Evolutionary conservation across 2,797 vertebrate genomes (phyloP).

Genomic region (Caiman crocodilus): DNA sequence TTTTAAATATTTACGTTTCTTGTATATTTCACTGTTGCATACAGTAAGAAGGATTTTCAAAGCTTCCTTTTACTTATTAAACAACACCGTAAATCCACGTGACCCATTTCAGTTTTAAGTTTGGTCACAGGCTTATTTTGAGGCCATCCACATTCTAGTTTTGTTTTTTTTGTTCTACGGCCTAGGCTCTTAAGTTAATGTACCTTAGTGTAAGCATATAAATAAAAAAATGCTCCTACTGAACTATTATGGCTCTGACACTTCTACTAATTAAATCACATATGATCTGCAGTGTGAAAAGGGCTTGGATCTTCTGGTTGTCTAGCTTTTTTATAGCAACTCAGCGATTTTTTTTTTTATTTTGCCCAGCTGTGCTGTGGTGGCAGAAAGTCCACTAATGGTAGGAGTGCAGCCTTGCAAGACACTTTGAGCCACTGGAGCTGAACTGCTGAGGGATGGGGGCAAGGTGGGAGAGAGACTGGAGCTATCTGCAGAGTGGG

Average conservation of each 20-base stretch:
- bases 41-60: conserved; percentile 11
- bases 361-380: conserved; percentile 17
- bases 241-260: not conserved
- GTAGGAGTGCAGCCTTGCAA: not conserved
- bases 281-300: not conserved
- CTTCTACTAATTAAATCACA: conserved; percentile 13
- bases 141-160: not conserved
- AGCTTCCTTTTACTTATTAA: not conserved
- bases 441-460: conserved; percentile 42
- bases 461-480: not conserved
- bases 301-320: not conserved
- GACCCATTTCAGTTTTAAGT: not conserved
- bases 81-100: not conserved
- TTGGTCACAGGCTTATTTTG: conserved; percentile 38
- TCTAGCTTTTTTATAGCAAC: not conserved
- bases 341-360: not conserved
- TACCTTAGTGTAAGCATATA: conserved; percentile 24
- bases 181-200: conserved; percentile 3
- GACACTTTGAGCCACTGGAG: conserved; percentile 8
- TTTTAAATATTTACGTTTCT: not conserved
- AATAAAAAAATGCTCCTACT: not conserved
- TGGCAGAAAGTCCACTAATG: conserved; percentile 57
- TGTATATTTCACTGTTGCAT: not conserved
- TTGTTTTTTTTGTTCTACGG: not conserved
- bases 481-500: not conserved